Evolutionary conservation across 2,797 vertebrate genomes (phyloP).

Genomic region (Cossypha dichroa): DNA sequence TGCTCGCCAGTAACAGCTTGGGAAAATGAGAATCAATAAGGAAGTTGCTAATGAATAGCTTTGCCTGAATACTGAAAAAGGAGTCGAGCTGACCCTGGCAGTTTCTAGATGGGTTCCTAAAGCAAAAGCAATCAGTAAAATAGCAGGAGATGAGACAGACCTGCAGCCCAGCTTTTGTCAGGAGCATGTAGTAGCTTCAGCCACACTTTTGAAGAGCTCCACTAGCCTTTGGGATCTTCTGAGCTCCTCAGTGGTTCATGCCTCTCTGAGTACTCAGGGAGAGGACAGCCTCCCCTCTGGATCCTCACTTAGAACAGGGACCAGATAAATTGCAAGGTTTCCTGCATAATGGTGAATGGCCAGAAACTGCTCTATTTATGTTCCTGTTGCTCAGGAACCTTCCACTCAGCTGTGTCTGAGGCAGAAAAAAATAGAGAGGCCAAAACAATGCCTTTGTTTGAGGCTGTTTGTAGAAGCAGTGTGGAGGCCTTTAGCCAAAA

Average conservation of each 20-base stretch:
- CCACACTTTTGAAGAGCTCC: fast-evolving
- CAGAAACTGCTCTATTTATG: not conserved
- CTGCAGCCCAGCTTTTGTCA: not conserved
- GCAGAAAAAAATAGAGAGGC: not conserved
- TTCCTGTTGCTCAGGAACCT: not conserved
- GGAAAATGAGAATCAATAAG: not conserved
- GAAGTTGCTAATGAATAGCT: not conserved
- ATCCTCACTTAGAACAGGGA: not conserved
- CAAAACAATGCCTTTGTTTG: not conserved
- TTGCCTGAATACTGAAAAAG: not conserved
- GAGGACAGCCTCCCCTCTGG: not conserved
- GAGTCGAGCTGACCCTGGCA: too few species aligned
- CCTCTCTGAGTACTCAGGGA: not conserved
- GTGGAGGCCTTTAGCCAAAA: not conserved
- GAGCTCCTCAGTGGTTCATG: not conserved
- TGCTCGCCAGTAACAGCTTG: not conserved
- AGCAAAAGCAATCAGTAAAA: not conserved
- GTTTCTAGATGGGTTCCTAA: not conserved
- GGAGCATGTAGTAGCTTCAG: not conserved
- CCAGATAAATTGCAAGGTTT: not conserved
- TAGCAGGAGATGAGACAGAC: not conserved
- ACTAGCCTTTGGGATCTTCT: not conserved
- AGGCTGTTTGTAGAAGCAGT: not conserved
- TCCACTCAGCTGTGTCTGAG: not conserved
- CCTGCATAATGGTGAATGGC: not conserved